A percentile compares a stretch with the other conserved stretches of the same genome.
Evolutionary conservation across 2,113 vertebrate genomes (phyloP).

Genomic region (Capreolus pygargus): DNA sequence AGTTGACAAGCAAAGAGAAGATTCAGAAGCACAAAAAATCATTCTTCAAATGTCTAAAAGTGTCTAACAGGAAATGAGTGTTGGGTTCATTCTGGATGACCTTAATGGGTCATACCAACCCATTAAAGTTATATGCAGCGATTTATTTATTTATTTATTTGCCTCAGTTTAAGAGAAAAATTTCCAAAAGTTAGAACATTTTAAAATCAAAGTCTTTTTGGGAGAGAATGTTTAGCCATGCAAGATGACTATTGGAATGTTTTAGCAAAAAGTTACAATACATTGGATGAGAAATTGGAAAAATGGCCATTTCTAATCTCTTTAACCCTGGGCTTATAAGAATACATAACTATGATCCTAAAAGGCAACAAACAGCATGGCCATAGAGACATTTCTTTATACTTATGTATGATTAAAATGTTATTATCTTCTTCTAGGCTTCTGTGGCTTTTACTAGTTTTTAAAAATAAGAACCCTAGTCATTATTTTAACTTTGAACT

Average conservation of each 20-base stretch:
- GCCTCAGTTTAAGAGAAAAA: not conserved
- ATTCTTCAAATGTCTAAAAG: not conserved
- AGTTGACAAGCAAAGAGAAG: not conserved
- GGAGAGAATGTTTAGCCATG: not conserved
- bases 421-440: not conserved
- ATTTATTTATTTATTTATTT: not conserved
- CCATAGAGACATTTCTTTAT: not conserved
- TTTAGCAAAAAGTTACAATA: not conserved
- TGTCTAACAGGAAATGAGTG: not conserved
- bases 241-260: not conserved
- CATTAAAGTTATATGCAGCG: not conserved
- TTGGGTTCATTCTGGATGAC: not conserved
- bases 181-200: not conserved
- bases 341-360: not conserved
- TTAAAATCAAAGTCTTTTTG: not conserved
- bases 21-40: not conserved
- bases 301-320: not conserved
- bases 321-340: not conserved
- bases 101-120: not conserved
- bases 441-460: not conserved
- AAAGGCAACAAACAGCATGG: not conserved
- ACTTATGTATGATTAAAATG: not conserved
- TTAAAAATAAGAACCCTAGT: not conserved
- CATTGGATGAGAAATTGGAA: not conserved
- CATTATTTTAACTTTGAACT: conserved; percentile 24